Conservation (phyloP, 2,113 vertebrate species). For the Protomyctophum bolini region DNA sequence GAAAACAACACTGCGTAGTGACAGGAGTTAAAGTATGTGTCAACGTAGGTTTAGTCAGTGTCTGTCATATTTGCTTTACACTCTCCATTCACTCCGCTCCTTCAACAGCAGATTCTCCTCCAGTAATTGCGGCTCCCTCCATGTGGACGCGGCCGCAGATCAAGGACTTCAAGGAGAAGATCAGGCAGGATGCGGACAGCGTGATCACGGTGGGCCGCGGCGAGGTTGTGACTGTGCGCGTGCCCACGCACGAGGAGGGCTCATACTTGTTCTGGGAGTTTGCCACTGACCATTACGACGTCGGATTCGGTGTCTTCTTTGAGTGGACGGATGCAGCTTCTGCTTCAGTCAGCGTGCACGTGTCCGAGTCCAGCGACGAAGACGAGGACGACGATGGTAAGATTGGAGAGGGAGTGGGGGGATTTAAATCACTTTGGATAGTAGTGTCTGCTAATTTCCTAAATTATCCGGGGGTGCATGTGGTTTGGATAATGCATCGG, state of each 20-base stretch:
- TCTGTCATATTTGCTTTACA: too few species aligned
- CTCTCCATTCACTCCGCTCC: background rate
- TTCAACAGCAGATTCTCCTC: constrained; percentile 81
- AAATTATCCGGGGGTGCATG: too few species aligned
- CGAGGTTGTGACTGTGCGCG: constrained; percentile 97
- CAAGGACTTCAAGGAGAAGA: constrained; percentile 98
- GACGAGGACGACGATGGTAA: constrained; percentile 97
- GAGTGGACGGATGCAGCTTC: constrained; percentile 98
- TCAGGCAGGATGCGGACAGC: constrained; percentile 95
- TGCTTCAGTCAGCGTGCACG: constrained; percentile 95
- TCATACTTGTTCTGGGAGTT: constrained; percentile 99
- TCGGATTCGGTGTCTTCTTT: constrained; percentile 98
- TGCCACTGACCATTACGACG: constrained; percentile 98
- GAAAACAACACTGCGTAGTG: too few species aligned
- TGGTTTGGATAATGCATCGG: too few species aligned
- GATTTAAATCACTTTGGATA: too few species aligned
- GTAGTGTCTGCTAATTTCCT: too few species aligned
- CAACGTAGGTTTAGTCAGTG: too few species aligned
- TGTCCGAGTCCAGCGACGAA: constrained; percentile 98
- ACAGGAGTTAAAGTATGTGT: too few species aligned
- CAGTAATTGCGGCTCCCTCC: constrained; percentile 94
- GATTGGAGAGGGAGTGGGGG: background rate
- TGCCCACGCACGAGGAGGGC: constrained; percentile 97
- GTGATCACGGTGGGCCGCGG: constrained; percentile 98
- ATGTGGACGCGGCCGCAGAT: constrained; percentile 99